Evolutionary conservation across 2,797 vertebrate species (phyloP).

Genomic region (Iguana delicatissima): DNA sequence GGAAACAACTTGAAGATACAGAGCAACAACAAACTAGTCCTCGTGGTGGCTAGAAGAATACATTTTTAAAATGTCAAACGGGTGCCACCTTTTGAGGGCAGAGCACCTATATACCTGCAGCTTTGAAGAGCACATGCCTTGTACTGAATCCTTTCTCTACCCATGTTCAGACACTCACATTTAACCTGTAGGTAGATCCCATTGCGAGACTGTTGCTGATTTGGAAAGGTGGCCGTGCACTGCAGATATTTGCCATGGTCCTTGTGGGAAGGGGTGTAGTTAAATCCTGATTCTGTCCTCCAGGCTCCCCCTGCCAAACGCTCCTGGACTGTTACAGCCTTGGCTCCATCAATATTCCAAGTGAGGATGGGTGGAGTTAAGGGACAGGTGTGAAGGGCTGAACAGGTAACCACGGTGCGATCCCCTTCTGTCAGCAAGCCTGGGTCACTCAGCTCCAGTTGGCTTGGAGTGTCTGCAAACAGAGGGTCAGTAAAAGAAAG

Average conservation of each 20-base stretch:
- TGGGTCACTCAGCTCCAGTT: constrained; percentile 76
- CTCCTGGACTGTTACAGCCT: constrained; percentile 40
- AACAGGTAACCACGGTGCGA: constrained; percentile 81
- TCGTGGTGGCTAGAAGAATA: neutral
- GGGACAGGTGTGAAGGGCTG: constrained; percentile 78
- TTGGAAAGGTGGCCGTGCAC: constrained; percentile 78
- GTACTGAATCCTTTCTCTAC: no score
- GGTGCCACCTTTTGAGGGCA: neutral
- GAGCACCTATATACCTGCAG: neutral
- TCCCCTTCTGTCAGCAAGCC: constrained; percentile 78
- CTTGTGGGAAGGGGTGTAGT: constrained; percentile 76
- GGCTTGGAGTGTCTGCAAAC: constrained; percentile 74
- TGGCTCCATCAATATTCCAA: constrained; percentile 75
- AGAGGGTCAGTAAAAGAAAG: neutral
- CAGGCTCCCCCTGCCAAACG: constrained; percentile 51
- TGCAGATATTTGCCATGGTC: constrained; percentile 70
- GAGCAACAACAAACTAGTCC: no score
- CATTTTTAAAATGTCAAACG: neutral
- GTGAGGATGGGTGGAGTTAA: constrained; percentile 73
- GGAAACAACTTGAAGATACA: no score
- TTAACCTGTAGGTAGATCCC: constrained; percentile 78
- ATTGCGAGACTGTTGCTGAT: constrained; percentile 42
- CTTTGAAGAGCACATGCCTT: neutral
- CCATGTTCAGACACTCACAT: constrained; percentile 73
- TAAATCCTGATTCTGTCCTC: constrained; percentile 70